Base-by-base conservation (phyloP, 2,888 invertebrate species). In the Agrenia bidenticulata region DNA sequence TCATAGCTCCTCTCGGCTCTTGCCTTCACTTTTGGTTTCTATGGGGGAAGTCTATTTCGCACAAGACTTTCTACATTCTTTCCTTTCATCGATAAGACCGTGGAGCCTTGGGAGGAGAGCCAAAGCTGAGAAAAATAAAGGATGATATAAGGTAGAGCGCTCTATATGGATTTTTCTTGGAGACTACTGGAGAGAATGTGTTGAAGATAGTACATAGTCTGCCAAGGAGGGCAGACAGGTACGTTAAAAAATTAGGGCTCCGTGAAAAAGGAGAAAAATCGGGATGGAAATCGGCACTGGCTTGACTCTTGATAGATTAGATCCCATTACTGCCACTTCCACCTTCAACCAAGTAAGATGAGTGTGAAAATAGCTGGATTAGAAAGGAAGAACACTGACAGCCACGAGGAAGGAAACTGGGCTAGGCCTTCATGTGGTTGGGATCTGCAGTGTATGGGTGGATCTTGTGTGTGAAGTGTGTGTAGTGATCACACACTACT, bases 241-340 rank as follows among this genome's bases (percentile, higher is more conserved):
- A 55, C 55, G 27, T 27, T 24, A 9, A 21, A 51, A 55, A 55
- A 55, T 55, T 55, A 55, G 26, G n/a, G 32, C 13, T 26, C 24
- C 41, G 57, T 41, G 32, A 32, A 37, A 32, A 55, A 32, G 51
- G 37, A 55, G 57, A 57, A 57, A 57, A 57, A 57, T 57, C 57
- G 57, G 57, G 37, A 57, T 41, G 57, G 57, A 37, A 57, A 57
- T 57, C 57, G 39, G 57, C 39, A 37, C 57, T 57, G 57, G 41
- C 57, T 57, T 57, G 57, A 57, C 57, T 57, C 57, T 39, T 70
- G 70, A 70, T 70, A 67, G 67, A 70, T 70, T 66, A 70, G 64
- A 64, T 61, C 63, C 70, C 67, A 65, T 69, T 69, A 69, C 67
- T 67, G 70, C 70, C 70, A 70, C 65, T 67, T 63, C 63, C 70